Base-by-base conservation (phyloP, 2,888 invertebrate genomes). In the Clistopyga incitator region DNA sequence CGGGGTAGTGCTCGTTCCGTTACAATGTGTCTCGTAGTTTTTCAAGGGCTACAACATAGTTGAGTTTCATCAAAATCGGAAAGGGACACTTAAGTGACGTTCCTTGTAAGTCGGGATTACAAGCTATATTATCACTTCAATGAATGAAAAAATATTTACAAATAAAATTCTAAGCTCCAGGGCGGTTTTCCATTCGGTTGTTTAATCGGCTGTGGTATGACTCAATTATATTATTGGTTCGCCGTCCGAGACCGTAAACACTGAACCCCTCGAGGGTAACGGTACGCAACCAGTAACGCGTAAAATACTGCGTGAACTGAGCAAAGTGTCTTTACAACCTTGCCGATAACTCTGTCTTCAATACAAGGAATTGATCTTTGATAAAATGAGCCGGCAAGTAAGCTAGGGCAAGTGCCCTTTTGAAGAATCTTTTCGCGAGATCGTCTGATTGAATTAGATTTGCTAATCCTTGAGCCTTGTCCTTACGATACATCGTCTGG, bases 401-500 rank as follows among this genome's bases (percentile, higher is more conserved):
- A 11, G 65, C 65, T 13, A 65, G 13, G 38, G 38, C 38, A 10
- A 38, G 38, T 2, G 10, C 38, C 10, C 10, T 38, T 10, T 38
- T 38, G 10, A 45, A 65, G 13, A 20, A 42, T 23, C 11, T 13
- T 45, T 15, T 65, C 15, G 65, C 65, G 11, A 10, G 42, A 18
- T 13, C 65, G 18, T 65, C n/a, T 20, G 42, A 42, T 18, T 6
- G 18, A 13, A 65, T 20, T 1, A 65, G 38, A 18, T 65, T 65
- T 65, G 42, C 2, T 2, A 65, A 18, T 1, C 65, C 61, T 1
- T 70, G 59, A n/a, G 47, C 15, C 15, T 61, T 78, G 13, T 61
- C 77, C 68, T 70, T 68, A 6, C 61, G 47, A 47, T 34, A 74
- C n/a, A 50, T 64, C 34, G 65, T 45, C 65, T 74, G 34, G 64